These are phyloP conservation scores for Nothoprocta pentlandii DNA, from an alignment of 2,113 vertebrate species.

Conservation along the genomic window DNA sequence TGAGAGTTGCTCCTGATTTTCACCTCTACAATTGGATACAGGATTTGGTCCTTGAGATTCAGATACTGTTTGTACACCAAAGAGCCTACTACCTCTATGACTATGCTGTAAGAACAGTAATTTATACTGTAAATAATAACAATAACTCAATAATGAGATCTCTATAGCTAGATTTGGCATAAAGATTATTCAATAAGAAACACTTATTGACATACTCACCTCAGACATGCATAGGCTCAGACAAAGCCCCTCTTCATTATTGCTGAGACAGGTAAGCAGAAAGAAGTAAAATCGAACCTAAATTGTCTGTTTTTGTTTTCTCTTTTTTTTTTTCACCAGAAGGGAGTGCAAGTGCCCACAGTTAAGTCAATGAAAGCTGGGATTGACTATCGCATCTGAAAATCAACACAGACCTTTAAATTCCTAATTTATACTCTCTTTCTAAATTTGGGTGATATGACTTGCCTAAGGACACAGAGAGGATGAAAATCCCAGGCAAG, in stretches of 20 bases:
- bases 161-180: neutral
- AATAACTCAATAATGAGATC: neutral
- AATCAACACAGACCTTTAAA: neutral
- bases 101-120: neutral
- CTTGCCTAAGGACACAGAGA: neutral
- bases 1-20: neutral
- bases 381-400: neutral
- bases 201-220: neutral
- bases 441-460: neutral
- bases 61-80: neutral
- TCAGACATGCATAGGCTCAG: neutral
- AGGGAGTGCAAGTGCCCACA: neutral
- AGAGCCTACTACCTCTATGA: neutral
- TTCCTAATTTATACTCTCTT: neutral
- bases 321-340: neutral
- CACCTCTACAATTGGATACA: neutral
- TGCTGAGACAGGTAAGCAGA: neutral
- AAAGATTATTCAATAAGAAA: neutral
- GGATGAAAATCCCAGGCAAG: neutral
- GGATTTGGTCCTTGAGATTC: neutral
- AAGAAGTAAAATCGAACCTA: neutral
- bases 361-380: neutral
- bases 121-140: neutral
- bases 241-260: neutral
- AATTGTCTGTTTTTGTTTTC: neutral